Conservation (phyloP, 2,113 vertebrate genomes). For the Zosterops borbonicus region DNA sequence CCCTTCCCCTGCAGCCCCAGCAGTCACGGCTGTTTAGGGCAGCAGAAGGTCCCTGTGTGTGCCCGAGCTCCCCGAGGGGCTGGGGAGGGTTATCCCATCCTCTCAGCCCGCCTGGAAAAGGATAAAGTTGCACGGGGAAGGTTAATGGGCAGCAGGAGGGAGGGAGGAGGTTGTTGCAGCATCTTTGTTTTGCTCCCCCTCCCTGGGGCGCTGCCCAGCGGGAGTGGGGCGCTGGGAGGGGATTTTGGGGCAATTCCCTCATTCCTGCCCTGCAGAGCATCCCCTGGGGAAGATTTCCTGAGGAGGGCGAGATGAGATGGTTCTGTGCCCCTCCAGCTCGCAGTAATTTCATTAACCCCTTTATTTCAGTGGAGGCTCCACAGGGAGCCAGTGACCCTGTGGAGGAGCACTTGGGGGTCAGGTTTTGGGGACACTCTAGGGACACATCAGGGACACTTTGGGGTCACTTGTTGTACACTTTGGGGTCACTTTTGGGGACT, state of each 20-base stretch:
- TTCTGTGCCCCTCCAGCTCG: not conserved
- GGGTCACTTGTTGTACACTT: too few relatives aligned
- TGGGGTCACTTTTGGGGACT: not conserved
- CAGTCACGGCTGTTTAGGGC: not conserved
- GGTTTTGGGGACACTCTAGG: too few relatives aligned
- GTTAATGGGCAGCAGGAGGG: not conserved
- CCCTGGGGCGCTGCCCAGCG: not conserved
- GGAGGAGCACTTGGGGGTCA: too few relatives aligned
- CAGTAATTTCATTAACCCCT: not conserved
- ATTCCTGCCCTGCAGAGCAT: not conserved
- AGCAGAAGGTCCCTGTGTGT: not conserved
- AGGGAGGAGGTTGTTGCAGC: not conserved
- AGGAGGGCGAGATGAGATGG: not conserved
- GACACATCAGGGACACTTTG: too few relatives aligned
- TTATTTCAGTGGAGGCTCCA: not conserved
- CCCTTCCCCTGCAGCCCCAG: not conserved
- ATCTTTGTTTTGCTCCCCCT: not conserved
- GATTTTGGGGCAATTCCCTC: not conserved
- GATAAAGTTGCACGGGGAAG: rapidly evolving
- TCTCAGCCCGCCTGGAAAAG: rapidly evolving
- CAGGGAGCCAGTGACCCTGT: rapidly evolving
- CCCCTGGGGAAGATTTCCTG: not conserved
- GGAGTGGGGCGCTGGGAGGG: rapidly evolving
- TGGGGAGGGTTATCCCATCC: not conserved
- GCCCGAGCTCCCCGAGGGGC: not conserved